These are phyloP conservation scores for Enteromius anoplus DNA, from an alignment of 2,797 vertebrate species.

Conservation along the genomic window DNA sequence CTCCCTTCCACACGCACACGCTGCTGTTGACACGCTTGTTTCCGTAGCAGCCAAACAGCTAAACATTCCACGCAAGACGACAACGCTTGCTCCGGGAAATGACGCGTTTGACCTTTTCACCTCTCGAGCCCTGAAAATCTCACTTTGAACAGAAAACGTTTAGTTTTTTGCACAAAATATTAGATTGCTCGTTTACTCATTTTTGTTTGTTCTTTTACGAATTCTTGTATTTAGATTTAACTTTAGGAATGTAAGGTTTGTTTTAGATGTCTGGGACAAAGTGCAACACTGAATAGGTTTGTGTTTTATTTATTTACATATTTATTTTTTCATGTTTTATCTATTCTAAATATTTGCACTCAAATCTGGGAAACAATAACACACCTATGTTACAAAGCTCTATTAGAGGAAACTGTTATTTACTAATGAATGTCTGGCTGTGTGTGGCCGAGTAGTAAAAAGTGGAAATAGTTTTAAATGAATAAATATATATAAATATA, in stretches of 20 bases:
- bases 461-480: slow-evolving; percentile 87
- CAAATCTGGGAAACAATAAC: slow-evolving; percentile 77
- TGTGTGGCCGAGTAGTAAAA: slow-evolving; percentile 90
- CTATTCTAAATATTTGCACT: slow-evolving; percentile 81
- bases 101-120: slow-evolving; percentile 65
- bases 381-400: slow-evolving; percentile 78
- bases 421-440: slow-evolving; percentile 97
- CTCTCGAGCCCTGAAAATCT: slow-evolving; percentile 30
- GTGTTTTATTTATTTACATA: slow-evolving; percentile 71
- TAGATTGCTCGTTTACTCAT: slow-evolving; percentile 58
- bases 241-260: slow-evolving; percentile 87
- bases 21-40: slow-evolving; percentile 74
- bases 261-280: slow-evolving; percentile 78
- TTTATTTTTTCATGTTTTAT: slow-evolving; percentile 77
- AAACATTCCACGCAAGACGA: slow-evolving; percentile 72
- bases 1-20: slow-evolving; percentile 54
- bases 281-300: slow-evolving; percentile 77
- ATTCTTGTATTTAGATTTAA: slow-evolving; percentile 80
- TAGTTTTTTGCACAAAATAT: slow-evolving; percentile 73
- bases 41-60: slow-evolving; percentile 67
- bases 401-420: slow-evolving; percentile 79
- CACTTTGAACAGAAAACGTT: slow-evolving; percentile 70
- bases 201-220: slow-evolving; percentile 76
- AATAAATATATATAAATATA: slow-evolving; percentile 63
- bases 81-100: slow-evolving; percentile 31